Evolutionary conservation across 2,888 invertebrate genomes (phyloP), one percentile per base, ranked within the genome.

Genomic region (Cryptocheilus praepositus): DNA sequence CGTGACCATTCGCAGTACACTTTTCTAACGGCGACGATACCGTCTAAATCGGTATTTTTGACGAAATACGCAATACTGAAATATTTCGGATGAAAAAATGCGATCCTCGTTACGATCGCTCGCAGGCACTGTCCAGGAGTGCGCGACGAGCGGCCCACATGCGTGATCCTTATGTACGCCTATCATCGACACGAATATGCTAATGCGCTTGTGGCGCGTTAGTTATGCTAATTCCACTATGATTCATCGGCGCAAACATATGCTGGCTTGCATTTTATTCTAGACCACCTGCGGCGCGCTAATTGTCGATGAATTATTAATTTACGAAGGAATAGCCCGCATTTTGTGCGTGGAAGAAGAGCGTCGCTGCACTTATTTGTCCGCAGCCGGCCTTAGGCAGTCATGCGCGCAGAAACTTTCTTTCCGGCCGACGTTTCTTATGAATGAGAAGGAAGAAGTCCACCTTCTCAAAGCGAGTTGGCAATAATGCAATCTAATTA

Each of bases 211-310:
- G 77, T 74, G 75, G 77, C 79, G 76, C 76, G 82, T 83, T 85
- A 81, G 81, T 80, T 84, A 86, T 85, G 83, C 77, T 83, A 85
- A 84, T 84, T 82, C 76, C 79, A 73, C 81, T 80, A 86, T 87
- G 87, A 87, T 87, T 87, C 87, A 87, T 82, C 82, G 69, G 70
- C 49, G 68, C 75, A 75, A 83, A 82, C 86, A 86, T 85, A 86
- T 86, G 86, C 79, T 70, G 76, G n/a, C 70, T 70, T 72, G 74
- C 77, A 74, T 82, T 83, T 83, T 76, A 81, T 78, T 76, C 73
- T 13, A 76, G 82, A 83, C 84, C 85, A 86, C 86, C 86, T 85
- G 85, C 82, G 79, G 81, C 79, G 76, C 74, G 71, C 73, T 83
- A 81, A 82, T 81, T 81, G 82, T 83, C 80, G 73, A 85, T 85